These are phyloP conservation scores for Gasteruption jaculator DNA, from an alignment of 2,888 invertebrate genomes.

Conservation along the genomic window DNA sequence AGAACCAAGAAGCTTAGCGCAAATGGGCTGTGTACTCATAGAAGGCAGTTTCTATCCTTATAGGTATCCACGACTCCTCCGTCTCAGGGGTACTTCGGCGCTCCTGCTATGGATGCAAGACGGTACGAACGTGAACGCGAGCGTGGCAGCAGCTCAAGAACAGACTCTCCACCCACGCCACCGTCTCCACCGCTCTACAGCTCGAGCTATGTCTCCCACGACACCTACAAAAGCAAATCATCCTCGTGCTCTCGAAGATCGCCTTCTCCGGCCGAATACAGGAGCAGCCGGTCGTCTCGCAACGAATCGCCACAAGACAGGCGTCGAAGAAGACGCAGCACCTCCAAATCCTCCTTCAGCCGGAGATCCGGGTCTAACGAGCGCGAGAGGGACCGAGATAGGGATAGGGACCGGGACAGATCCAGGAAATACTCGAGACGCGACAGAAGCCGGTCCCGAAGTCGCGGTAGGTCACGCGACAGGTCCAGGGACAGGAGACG, in stretches of 20 bases:
- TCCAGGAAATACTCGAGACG: conserved; percentile 31
- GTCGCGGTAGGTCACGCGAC: conserved; percentile 26
- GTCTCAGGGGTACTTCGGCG: conserved; percentile 43
- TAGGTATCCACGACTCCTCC: conserved; percentile 65
- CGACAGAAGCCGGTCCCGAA: conserved; percentile 30
- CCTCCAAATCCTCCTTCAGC: conserved; percentile 38
- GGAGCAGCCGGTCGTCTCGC: conserved; percentile 31
- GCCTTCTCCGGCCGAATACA: conserved; percentile 32
- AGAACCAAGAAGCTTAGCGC: too few species aligned
- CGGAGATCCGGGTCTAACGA: conserved; percentile 28
- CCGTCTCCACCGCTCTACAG: conserved; percentile 43
- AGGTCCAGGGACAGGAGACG: conserved; percentile 28
- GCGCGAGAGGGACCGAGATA: conserved; percentile 16
- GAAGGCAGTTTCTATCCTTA: conserved; percentile 68
- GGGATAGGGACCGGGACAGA: conserved; percentile 20
- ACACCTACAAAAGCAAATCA: conserved; percentile 36
- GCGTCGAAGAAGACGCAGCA: conserved; percentile 38
- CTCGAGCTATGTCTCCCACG: conserved; percentile 36
- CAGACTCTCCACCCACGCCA: conserved; percentile 38
- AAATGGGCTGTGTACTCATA: conserved; percentile 52
- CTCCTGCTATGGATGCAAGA: conserved; percentile 55
- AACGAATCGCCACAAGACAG: conserved; percentile 40
- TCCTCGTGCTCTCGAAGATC: conserved; percentile 34
- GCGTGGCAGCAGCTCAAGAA: conserved; percentile 48
- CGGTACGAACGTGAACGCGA: conserved; percentile 56